Base-by-base conservation (phyloP, 2,888 invertebrate genomes). In the Belgica antarctica region DNA sequence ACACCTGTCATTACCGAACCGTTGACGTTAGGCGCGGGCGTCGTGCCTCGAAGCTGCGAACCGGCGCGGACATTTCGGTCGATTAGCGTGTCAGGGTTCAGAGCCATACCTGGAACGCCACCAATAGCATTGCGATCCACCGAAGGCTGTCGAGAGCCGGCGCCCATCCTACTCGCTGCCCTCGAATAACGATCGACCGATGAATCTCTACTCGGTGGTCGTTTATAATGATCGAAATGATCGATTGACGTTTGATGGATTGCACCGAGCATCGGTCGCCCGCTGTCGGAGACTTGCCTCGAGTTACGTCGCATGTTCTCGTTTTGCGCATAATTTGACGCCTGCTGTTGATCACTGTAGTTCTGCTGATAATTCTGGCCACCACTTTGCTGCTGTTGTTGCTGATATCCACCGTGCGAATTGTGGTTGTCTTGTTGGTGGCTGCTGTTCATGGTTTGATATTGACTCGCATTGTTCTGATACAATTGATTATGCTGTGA, bases 211-310 rank as follows among this genome's bases (percentile, higher is more conserved):
- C 93, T 93, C 0, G 93, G 92, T 68, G 94, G 92, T 78, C 92
- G 84, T 80, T 93, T 92, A 80, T 96, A 96, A 78, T 96, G 96
- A 80, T 96, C 96, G 78, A 94, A 93, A 77, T 93, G 92, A 79
- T 94, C 94, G 77, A 92, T 92, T 74, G 91, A 89, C 10, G 90
- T 84, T 81, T 88, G 84, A 77, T 72, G 78, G 25, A 76, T 76
- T 72, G 78, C 77, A 17, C 78, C 77, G 27, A 81, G 73, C 76
- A 80, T 77, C 73, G 80, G 82, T 72, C 83, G 85, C 77, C 78
- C 86, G 74, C 76, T 82, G 71, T 77, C 78, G 5, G 79, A 78
- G 17, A 81, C 78, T 72, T 82, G 81, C 73, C 82, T 78, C 27
- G 85, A 85, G 73, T 80, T 82, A 74, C 86, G 79, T 75, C 83